Base-by-base conservation (phyloP, 2,888 invertebrate species). In the Drosophila tripunctata region DNA sequence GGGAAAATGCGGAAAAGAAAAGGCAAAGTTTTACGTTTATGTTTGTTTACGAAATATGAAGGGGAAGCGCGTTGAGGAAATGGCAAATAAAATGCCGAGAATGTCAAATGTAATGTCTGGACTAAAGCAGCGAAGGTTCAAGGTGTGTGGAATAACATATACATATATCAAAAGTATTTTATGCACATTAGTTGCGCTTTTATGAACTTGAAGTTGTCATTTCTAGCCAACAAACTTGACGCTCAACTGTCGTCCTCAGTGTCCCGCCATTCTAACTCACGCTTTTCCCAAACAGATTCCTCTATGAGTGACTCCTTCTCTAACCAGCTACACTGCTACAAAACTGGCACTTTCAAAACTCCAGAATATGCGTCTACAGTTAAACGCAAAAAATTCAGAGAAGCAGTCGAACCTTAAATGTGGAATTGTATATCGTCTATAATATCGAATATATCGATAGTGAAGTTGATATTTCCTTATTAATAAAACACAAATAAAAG, bases 161-260 rank as follows among this genome's bases (percentile, higher is more conserved):
- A 44, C 24, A 31, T 65, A 55, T 75, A 75, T 71, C 67, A 83
- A 67, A 78, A 72, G 82, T 87, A 87, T 78, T 84, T 81, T 76
- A 85, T 87, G 87, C 87, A 87, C 87, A 83, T 83, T 83, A 83
- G 83, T 87, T 87, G 87, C 82, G 83, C 83, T 83, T 78, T 87
- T 85, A 83, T 83, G 87, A 83, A 83, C 83, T 83, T 77, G 63
- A 85, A 85, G 85, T 82, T 83, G 87, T 83, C 85, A 82, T 87
- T 81, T 67, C 69, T 78, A 76, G 70, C 72, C 79, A 82, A 63
- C 68, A 78, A 76, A 82, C 77, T 75, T 77, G 79, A 76, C 68
- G 75, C 64, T 62, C 64, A 65, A 64, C 74, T 64, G 70, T 70
- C 70, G 62, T 51, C 56, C 47, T 35, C 36, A n/a, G 40, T 51